Evolutionary conservation across 2,113 vertebrate genomes (phyloP).

Genomic region (Hucho hucho): DNA sequence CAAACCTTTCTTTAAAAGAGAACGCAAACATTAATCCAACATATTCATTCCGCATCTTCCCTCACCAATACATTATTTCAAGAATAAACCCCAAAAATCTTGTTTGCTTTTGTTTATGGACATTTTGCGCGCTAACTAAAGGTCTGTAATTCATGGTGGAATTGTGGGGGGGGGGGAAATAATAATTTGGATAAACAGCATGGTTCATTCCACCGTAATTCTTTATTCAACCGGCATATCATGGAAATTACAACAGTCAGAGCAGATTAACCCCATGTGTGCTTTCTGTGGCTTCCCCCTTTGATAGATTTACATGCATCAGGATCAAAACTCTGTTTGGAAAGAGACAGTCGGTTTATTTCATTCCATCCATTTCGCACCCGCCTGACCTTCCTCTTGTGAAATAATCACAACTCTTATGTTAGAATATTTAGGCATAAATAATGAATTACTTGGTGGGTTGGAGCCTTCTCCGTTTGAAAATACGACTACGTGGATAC

Average conservation of each 20-base stretch:
- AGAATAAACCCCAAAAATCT: constrained; percentile 45
- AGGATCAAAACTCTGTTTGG: constrained; percentile 86
- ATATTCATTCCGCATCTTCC: constrained; percentile 22
- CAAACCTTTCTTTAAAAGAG: constrained; percentile 15
- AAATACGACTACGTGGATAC: constrained; percentile 54
- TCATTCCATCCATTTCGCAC: constrained; percentile 84
- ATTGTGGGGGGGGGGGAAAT: constrained; percentile 41
- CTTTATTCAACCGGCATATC: constrained; percentile 81
- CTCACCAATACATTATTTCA: constrained; percentile 40
- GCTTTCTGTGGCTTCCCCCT: constrained; percentile 72
- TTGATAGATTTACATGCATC: constrained; percentile 93
- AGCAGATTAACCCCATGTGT: constrained; percentile 90
- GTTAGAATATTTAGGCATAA: constrained; percentile 92
- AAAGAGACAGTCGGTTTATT: constrained; percentile 88
- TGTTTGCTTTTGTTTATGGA: constrained; percentile 52
- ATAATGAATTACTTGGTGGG: constrained; percentile 87
- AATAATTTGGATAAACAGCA: constrained; percentile 67
- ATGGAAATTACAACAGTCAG: constrained; percentile 94
- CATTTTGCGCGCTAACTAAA: constrained; percentile 54
- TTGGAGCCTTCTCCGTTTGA: constrained; percentile 67
- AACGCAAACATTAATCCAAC: constrained; percentile 14
- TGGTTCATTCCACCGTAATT: constrained; percentile 72
- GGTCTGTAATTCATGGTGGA: constrained; percentile 53
- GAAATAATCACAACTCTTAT: constrained; percentile 94
- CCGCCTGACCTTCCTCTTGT: constrained; percentile 91